Evolutionary conservation across 2,888 invertebrate genomes (phyloP), one percentile per base, ranked within the genome.

Genomic region (Bursaphelenchus okinawaensis): DNA sequence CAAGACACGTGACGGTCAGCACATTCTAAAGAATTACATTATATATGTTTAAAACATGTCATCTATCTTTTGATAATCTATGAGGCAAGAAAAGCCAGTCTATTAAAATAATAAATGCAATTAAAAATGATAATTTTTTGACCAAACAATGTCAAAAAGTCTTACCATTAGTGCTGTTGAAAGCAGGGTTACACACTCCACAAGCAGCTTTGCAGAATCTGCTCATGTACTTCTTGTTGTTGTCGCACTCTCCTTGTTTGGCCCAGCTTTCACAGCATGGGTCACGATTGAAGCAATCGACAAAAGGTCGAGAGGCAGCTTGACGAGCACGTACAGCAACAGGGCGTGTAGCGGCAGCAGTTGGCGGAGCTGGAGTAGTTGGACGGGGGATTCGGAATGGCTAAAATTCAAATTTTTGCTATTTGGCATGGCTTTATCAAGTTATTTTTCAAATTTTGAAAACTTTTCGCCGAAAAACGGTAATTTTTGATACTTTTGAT

Each of bases 211-310:
- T 68, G 27, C 81, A 81, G 72, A 73, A 81, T 65, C 74, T 70
- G 19, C 69, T 65, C 81, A 81, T 81, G 70, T 77, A 81, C 52
- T 73, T 73, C n/a, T 72, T 67, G 55, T 76, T 72, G 16, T 64
- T 65, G 31, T 65, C 63, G 65, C 80, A 80, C 58, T 77, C 72
- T 9, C 78, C 79, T 54, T 70, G 54, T 29, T 24, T 64, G n/a
- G 75, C 70, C 80, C 80, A 80, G 4, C 67, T 54, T n/a, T 75
- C 74, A 65, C 80, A 80, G 68, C 80, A 80, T 22, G 80, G 80
- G 55, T 77, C 65, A 7, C 75, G 65, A 68, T 80, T 81, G 71
- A 70, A 77, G 68, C 81, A 81, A 65, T 78, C 75, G 52, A 72
- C 69, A 71, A 81, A 79, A 26, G 57, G 67, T 19, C 27, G 28